Conservation (phyloP, 1,140 invertebrate genomes). For the Heliothis virescens region DNA sequence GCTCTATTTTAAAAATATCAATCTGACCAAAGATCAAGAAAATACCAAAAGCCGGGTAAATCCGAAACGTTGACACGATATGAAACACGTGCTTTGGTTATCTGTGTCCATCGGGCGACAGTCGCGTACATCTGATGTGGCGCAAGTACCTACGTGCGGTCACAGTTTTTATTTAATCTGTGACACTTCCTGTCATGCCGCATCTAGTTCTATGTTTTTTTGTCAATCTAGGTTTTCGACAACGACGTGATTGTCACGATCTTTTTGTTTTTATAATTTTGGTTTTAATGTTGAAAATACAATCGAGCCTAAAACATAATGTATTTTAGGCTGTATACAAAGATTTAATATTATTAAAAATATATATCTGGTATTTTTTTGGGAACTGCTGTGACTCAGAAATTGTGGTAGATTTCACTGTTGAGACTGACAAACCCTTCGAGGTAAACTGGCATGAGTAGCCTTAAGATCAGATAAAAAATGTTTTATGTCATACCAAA, state of each 20-base stretch:
- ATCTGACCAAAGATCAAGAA: constrained; percentile 6
- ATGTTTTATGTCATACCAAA: too few species aligned
- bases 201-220: constrained; percentile 37
- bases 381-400: too few species aligned
- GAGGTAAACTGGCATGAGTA: too few species aligned
- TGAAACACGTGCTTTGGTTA: constrained; percentile 15
- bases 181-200: constrained; percentile 42
- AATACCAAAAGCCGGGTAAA: constrained; percentile 29
- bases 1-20: constrained; percentile 29
- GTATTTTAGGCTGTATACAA: too few species aligned
- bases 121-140: constrained; percentile 37
- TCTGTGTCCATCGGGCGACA: constrained; percentile 25
- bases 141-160: constrained; percentile 32
- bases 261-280: not conserved
- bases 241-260: not conserved
- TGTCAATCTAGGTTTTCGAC: constrained; percentile 5
- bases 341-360: too few species aligned
- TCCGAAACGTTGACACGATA: constrained; percentile 32
- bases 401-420: too few species aligned
- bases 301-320: too few species aligned
- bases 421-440: too few species aligned
- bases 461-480: too few species aligned
- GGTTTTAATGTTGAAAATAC: too few species aligned
- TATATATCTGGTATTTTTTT: too few species aligned
- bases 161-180: constrained; percentile 36